phyloP scores from a whole-genome alignment of 2,888 invertebrate genomes.

The Tethea ocularis region DNA sequence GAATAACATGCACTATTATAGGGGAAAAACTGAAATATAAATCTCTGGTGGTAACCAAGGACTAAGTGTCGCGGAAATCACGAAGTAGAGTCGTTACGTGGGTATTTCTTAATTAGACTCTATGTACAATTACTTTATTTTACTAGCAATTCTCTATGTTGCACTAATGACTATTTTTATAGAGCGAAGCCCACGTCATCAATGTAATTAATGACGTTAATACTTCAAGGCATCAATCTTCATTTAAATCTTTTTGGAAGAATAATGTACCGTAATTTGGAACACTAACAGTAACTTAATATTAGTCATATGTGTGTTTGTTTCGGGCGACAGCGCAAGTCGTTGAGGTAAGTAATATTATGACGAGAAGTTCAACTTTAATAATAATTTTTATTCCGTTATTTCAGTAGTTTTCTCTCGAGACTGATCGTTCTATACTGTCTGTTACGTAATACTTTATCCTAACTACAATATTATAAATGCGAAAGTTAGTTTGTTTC shows the following conservation, averaged over 20 bases:
- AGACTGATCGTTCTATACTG: not conserved
- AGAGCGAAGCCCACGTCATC: not conserved
- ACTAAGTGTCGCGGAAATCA: not conserved
- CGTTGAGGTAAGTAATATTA: slow-evolving; percentile 1
- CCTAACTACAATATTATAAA: too few relatives aligned
- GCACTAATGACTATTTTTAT: slow-evolving; percentile 4
- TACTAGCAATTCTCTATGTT: not conserved
- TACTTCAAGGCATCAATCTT: slow-evolving; percentile 4
- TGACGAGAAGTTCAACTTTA: not conserved
- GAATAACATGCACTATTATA: not conserved
- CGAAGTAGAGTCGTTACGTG: not conserved
- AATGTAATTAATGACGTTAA: slow-evolving; percentile 4
- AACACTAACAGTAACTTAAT: slow-evolving; percentile 4
- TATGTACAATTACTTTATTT: not conserved
- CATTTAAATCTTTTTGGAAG: slow-evolving; percentile 3
- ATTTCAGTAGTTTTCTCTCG: not conserved
- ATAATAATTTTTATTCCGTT: not conserved
- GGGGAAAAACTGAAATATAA: not conserved
- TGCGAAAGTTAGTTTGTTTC: too few relatives aligned
- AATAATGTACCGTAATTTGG: slow-evolving; percentile 6
- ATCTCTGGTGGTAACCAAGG: not conserved
- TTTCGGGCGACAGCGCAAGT: not conserved
- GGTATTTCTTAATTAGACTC: not conserved
- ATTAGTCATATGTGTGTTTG: slow-evolving; percentile 4
- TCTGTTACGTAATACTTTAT: not conserved